phyloP scores from a whole-genome alignment of 2,888 invertebrate species.

The Phaedon cochleariae region DNA sequence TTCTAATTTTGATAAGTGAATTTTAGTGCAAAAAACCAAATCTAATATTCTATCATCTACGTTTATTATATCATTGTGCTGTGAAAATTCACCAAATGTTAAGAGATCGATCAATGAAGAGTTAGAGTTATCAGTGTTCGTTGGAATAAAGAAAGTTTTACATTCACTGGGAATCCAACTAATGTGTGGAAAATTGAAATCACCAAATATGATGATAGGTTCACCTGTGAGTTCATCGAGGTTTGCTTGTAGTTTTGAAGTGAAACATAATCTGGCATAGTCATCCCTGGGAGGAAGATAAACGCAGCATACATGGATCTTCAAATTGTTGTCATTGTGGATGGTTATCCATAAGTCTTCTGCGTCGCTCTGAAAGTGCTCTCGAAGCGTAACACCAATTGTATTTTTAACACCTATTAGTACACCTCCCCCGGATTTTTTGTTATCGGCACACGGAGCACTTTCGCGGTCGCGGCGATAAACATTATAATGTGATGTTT shows the following conservation, averaged over 20 bases:
- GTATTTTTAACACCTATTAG: slow-evolving; percentile 6
- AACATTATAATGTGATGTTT: not conserved
- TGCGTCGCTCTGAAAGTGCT: slow-evolving; percentile 1
- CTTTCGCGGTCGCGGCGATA: slow-evolving; percentile 11
- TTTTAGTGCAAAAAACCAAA: slow-evolving; percentile 2
- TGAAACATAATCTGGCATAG: too few species aligned
- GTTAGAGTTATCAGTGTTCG: slow-evolving; percentile 6
- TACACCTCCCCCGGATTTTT: slow-evolving; percentile 12
- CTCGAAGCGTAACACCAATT: slow-evolving; percentile 2
- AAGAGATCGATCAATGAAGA: not conserved
- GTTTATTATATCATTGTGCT: slow-evolving; percentile 4
- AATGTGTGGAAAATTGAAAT: slow-evolving; percentile 7
- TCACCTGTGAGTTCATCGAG: slow-evolving; percentile 4
- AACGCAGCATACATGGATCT: too few species aligned
- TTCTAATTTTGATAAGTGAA: not conserved
- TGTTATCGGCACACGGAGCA: not conserved
- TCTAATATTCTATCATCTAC: slow-evolving; percentile 9
- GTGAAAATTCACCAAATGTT: slow-evolving; percentile 3
- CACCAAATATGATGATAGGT: slow-evolving; percentile 5
- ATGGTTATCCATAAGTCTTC: slow-evolving; percentile 8
- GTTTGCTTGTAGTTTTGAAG: not conserved
- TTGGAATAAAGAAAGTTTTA: slow-evolving; percentile 5
- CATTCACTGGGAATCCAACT: slow-evolving; percentile 7
- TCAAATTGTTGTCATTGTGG: not conserved
- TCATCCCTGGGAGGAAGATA: too few species aligned